Evolutionary conservation across 2,113 vertebrate species (phyloP), one percentile per base, ranked within the genome.

Genomic region (Alexandromys fortis): DNA sequence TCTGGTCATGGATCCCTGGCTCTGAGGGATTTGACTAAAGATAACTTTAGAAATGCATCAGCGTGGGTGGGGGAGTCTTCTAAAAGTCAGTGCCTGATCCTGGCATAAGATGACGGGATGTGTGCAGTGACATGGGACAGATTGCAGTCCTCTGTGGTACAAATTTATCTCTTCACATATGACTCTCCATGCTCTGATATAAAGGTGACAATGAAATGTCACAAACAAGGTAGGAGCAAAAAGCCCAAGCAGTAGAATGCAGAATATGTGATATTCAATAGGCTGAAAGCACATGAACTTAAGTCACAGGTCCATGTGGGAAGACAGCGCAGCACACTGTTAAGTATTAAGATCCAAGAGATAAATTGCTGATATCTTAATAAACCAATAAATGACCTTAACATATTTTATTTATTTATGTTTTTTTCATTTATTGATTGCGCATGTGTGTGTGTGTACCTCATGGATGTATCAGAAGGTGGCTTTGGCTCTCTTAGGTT

Each of bases 1-100:
- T 94, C 96, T 97, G 92, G 96, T 95, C 96, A 96, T 79, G 92
- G 96, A 95, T 94, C 89, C 93, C 63, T 94, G 91, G 76, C 61
- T 75, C 7, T 24, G 65, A 91, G 63, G 28, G 92, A 38, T 91
- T 94, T 94, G 82, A 58, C 77, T 95, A 95, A 96, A 94, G 90
- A 94, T 97, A 97, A 95, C 95, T 75, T 33, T 89, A 83, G 52
- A 96, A 75, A 95, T 79, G 68, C 73, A 91, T 95, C 88, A 78
- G 82, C 68, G 55, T 22, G 63, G 38, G 67, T 47, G 12, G 28
- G 86, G 88, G 85, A 52, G 78, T 45, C 91, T 95, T 95, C 96
- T 83, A 92, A 97, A 96, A 97, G 92, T 97, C 96, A 97, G 82
- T 9, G 52, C 30, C 47, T 52, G 52, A 63, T 91, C 90, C 67